A percentile compares a stretch with the other conserved stretches of the same genome.
Conservation (phyloP, 2,888 invertebrate species). For the Campoplex capitator region DNA sequence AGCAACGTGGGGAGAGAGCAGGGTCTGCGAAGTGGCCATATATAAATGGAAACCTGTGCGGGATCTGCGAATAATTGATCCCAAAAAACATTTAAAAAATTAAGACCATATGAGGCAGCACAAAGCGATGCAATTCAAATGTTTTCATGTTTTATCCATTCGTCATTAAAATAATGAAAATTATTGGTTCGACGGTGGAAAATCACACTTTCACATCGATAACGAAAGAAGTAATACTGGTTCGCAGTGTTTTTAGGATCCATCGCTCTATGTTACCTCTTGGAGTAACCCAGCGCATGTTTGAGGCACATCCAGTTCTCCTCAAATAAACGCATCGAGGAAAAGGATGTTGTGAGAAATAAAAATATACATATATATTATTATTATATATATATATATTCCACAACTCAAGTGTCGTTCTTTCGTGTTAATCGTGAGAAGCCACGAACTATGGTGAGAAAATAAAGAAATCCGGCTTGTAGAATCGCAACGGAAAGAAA, state of each 20-base stretch:
- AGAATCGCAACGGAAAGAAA: conserved; percentile 61
- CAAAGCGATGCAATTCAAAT: conserved; percentile 77
- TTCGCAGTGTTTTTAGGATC: conserved; percentile 1
- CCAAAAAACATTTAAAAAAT: conserved; percentile 76
- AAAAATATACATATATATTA: conserved; percentile 27
- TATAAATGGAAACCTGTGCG: conserved; percentile 72
- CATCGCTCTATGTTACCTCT: conserved; percentile 82
- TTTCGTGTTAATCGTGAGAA: conserved; percentile 34
- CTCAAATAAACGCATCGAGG: conserved; percentile 67
- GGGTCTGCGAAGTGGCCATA: conserved; percentile 22
- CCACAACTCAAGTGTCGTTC: conserved; percentile 12
- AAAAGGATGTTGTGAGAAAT: conserved; percentile 64
- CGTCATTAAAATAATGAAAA: not conserved
- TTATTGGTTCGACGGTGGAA: not conserved
- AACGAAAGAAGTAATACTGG: conserved; percentile 11
- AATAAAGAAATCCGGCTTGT: conserved; percentile 47
- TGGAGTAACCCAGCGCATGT: conserved; percentile 63
- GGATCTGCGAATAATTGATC: conserved; percentile 83
- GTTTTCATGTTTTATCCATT: not conserved
- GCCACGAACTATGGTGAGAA: conserved; percentile 50
- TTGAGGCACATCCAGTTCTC: conserved; percentile 61
- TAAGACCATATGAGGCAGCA: conserved; percentile 80
- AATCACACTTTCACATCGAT: not conserved
- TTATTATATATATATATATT: not conserved
- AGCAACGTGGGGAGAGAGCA: not conserved